These are phyloP conservation scores for Whitmania pigra DNA, from an alignment of 1,140 invertebrate species.

Conservation along the genomic window DNA sequence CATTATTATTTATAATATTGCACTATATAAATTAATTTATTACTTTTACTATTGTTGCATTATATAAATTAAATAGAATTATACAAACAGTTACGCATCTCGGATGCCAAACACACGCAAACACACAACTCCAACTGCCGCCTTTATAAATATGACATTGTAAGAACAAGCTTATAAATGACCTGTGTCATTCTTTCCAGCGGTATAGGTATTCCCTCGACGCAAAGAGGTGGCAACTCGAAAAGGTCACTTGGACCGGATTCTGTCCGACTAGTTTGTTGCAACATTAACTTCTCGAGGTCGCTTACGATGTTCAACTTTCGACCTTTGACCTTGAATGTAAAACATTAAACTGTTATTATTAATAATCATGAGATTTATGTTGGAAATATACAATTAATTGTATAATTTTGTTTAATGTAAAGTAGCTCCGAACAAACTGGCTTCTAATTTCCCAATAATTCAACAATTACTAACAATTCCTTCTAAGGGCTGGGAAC, in stretches of 20 bases:
- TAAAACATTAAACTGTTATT: conserved; percentile 10
- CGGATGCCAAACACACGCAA: not conserved
- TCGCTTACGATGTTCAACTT: conserved; percentile 74
- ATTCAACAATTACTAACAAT: conserved; percentile 50
- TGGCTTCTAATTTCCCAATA: too few species aligned
- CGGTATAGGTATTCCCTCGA: conserved; percentile 88
- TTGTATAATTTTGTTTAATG: too few species aligned
- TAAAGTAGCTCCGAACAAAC: too few species aligned
- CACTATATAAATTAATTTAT: too few species aligned
- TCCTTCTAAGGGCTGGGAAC: conserved; percentile 88
- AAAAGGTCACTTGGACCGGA: conserved; percentile 82
- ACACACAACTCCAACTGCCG: not conserved
- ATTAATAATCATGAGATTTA: not conserved
- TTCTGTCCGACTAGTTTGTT: conserved; percentile 79
- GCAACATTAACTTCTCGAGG: conserved; percentile 74
- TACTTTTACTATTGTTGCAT: too few species aligned
- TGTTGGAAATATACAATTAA: too few species aligned
- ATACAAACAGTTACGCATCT: not conserved
- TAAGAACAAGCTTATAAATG: not conserved
- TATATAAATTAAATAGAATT: not conserved
- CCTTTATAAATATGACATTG: not conserved
- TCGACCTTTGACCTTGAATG: conserved; percentile 12
- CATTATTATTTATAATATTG: not conserved
- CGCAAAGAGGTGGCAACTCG: conserved; percentile 84
- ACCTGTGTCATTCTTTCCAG: conserved; percentile 96